Conservation (phyloP, 2,113 vertebrate genomes). For the Eleginops maclovinus region DNA sequence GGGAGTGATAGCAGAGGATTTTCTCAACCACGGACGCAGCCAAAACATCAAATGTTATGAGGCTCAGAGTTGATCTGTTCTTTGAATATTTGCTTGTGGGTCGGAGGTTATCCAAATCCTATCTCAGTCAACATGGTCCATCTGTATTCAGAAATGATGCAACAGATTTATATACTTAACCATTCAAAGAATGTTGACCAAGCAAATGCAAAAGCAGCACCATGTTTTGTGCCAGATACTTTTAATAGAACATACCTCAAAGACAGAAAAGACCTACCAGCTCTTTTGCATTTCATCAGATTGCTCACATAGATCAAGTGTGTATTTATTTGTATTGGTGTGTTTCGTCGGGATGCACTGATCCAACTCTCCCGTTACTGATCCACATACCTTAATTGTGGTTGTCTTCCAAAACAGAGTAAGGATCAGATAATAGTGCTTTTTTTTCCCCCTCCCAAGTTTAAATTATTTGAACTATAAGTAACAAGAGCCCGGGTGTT, state of each 20-base stretch:
- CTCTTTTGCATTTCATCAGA: not conserved
- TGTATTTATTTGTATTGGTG: conserved; percentile 18
- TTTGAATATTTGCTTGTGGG: not conserved
- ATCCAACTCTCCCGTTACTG: not conserved
- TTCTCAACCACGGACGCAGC: not conserved
- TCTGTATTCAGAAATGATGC: not conserved
- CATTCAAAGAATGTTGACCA: not conserved
- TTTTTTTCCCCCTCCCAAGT: not conserved
- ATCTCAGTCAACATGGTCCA: not conserved
- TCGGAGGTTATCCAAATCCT: not conserved
- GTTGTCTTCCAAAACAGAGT: not conserved
- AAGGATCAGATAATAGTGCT: not conserved
- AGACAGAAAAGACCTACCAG: not conserved
- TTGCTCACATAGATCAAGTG: not conserved
- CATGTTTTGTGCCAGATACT: not conserved
- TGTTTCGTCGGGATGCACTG: conserved; percentile 3
- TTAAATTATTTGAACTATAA: not conserved
- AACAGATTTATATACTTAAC: not conserved
- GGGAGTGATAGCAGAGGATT: not conserved
- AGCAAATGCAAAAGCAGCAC: not conserved
- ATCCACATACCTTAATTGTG: not conserved
- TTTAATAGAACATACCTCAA: not conserved
- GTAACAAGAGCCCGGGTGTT: not conserved
- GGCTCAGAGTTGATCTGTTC: not conserved
- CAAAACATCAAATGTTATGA: not conserved